A percentile compares a stretch with the other conserved stretches of the same genome.
Evolutionary conservation across 2,113 vertebrate species (phyloP).

Genomic region (Spermophilus dauricus): DNA sequence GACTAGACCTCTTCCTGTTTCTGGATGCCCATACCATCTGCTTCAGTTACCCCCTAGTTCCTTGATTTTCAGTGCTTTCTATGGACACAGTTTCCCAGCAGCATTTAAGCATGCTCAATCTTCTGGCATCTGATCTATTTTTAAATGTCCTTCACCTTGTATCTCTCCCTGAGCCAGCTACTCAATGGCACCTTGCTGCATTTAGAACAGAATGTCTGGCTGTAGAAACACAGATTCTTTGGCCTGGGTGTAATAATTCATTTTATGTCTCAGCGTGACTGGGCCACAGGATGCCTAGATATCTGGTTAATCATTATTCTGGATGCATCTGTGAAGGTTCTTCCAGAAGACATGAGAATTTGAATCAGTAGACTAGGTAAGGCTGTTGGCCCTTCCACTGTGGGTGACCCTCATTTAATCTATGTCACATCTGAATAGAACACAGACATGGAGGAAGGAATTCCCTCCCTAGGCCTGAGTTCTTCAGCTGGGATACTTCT

Average conservation of each 20-base stretch:
- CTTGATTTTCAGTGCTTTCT: background rate
- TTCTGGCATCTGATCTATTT: background rate
- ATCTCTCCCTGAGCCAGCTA: background rate
- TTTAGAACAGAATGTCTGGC: background rate
- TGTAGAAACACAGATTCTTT: background rate
- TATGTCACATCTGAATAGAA: background rate
- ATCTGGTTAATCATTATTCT: background rate
- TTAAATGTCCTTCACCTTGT: background rate
- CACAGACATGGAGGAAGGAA: background rate
- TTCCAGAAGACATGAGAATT: background rate
- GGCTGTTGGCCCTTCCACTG: background rate
- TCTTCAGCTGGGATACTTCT: background rate
- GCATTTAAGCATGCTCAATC: background rate
- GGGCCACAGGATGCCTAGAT: background rate
- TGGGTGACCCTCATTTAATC: background rate
- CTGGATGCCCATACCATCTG: background rate
- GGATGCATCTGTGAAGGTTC: background rate
- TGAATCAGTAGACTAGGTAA: background rate
- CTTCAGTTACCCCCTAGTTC: background rate
- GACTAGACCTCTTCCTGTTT: background rate
- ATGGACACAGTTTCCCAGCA: background rate
- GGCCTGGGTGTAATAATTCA: background rate
- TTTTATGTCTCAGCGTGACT: background rate
- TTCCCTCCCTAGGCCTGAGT: background rate
- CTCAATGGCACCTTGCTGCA: background rate